Evolutionary conservation across 1,140 invertebrate species (phyloP).

Genomic region (Drosophila tsacasi): DNA sequence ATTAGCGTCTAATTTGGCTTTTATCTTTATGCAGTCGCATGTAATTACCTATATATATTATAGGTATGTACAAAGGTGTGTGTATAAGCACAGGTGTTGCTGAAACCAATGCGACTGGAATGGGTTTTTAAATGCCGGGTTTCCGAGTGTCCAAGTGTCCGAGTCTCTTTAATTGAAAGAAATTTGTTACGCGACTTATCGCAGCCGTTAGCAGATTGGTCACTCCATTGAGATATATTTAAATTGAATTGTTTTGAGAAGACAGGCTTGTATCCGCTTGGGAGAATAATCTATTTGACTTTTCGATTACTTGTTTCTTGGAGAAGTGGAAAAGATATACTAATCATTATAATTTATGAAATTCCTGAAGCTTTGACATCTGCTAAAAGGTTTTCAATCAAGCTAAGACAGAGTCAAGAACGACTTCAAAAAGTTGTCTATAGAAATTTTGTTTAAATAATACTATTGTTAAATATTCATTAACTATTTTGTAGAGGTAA

Average conservation of each 20-base stretch:
- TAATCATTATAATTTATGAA: not conserved
- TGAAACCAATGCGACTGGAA: slow-evolving; percentile 31
- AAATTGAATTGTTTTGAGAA: slow-evolving; percentile 43
- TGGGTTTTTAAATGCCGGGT: slow-evolving; percentile 66
- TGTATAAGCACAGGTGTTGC: slow-evolving; percentile 20
- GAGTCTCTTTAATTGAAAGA: slow-evolving; percentile 58
- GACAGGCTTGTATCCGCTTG: slow-evolving; percentile 26
- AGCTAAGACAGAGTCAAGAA: too few species aligned
- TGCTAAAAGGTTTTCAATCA: not conserved
- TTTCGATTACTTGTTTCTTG: slow-evolving; percentile 3
- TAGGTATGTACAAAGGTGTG: not conserved
- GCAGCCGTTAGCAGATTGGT: slow-evolving; percentile 46
- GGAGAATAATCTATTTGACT: slow-evolving; percentile 5
- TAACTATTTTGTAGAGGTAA: not conserved
- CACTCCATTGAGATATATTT: slow-evolving; percentile 49
- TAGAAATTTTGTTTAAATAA: too few species aligned
- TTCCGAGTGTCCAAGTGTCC: not conserved
- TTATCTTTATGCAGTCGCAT: slow-evolving; percentile 78
- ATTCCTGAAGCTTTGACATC: not conserved
- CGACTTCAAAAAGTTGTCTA: too few species aligned
- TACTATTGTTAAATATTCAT: not conserved
- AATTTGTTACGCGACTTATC: slow-evolving; percentile 70
- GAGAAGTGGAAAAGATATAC: not conserved
- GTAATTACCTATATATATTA: slow-evolving; percentile 72
- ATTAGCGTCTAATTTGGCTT: slow-evolving; percentile 78